Evolutionary conservation across 2,113 vertebrate species (phyloP).

Genomic region (Gobio gobio): DNA sequence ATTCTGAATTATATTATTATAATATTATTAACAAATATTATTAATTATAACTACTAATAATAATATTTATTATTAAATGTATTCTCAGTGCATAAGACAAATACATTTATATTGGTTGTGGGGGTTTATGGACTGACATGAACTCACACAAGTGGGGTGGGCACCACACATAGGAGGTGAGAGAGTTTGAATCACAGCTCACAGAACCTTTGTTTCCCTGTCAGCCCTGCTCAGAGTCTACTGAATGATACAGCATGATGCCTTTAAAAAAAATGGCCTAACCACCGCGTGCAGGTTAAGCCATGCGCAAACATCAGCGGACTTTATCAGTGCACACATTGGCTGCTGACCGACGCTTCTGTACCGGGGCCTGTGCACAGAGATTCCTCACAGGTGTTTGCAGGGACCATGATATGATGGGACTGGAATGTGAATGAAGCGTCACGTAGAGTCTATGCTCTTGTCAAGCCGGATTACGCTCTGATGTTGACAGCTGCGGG

Average conservation of each 20-base stretch:
- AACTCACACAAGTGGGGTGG: neutral
- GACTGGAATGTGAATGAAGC: conserved; percentile 47
- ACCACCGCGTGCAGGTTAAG: conserved; percentile 22
- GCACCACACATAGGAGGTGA: conserved; percentile 25
- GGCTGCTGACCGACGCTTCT: conserved; percentile 22
- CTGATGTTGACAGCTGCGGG: conserved; percentile 26
- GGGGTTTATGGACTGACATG: neutral
- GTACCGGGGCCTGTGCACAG: conserved; percentile 3
- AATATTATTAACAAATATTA: no score
- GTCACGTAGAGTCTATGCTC: conserved; percentile 22
- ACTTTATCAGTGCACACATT: neutral
- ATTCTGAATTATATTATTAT: no score
- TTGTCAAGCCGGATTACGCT: conserved; percentile 38
- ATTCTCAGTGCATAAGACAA: neutral
- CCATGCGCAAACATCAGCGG: conserved; percentile 10
- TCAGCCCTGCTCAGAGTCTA: conserved; percentile 1
- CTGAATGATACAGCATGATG: conserved; percentile 45
- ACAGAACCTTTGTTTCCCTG: conserved; percentile 34
- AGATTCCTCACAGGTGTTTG: conserved; percentile 43
- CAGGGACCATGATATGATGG: conserved; percentile 37
- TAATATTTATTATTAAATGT: neutral
- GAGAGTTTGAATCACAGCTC: conserved; percentile 42
- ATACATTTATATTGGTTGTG: neutral
- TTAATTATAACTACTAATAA: no score
- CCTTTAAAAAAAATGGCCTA: neutral